phyloP scores from a whole-genome alignment of 2,888 invertebrate genomes.

The Arrhopalites spinosus region DNA sequence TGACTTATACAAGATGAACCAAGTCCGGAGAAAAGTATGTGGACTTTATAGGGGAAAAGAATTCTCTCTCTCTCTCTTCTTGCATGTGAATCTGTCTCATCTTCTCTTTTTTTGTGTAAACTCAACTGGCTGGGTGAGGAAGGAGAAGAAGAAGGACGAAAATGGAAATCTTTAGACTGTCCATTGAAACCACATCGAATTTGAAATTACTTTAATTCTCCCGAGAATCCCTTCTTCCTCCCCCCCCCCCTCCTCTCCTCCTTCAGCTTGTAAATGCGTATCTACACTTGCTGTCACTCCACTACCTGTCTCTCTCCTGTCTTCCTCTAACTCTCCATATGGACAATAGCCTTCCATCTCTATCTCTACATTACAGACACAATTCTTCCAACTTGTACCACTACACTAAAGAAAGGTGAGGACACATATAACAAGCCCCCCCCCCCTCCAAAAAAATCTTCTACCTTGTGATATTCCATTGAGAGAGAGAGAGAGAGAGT shows the following conservation, averaged over 20 bases:
- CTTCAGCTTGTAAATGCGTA: conserved; percentile 43
- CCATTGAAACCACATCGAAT: conserved; percentile 50
- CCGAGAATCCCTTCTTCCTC: conserved; percentile 43
- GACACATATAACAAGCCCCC: background rate
- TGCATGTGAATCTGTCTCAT: too few relatives aligned
- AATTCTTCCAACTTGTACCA: too few relatives aligned
- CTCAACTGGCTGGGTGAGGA: background rate
- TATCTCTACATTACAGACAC: too few relatives aligned
- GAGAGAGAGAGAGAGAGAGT: background rate
- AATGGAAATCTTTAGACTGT: conserved; percentile 50
- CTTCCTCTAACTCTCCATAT: background rate
- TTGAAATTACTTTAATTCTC: conserved; percentile 54
- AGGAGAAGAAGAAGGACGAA: conserved; percentile 36
- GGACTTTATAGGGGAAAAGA: background rate
- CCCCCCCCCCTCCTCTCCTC: conserved; percentile 42
- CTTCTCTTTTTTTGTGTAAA: too few relatives aligned
- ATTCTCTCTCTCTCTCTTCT: too few relatives aligned
- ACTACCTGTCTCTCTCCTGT: conserved; percentile 7
- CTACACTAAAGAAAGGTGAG: too few relatives aligned
- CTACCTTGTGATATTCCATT: background rate
- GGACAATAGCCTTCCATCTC: background rate
- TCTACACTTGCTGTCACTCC: conserved; percentile 36
- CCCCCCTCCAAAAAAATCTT: too few relatives aligned
- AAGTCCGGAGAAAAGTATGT: background rate
- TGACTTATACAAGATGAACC: too few relatives aligned